Evolutionary conservation across 2,888 invertebrate genomes (phyloP).

Genomic region (Lampropteryx suffumata): DNA sequence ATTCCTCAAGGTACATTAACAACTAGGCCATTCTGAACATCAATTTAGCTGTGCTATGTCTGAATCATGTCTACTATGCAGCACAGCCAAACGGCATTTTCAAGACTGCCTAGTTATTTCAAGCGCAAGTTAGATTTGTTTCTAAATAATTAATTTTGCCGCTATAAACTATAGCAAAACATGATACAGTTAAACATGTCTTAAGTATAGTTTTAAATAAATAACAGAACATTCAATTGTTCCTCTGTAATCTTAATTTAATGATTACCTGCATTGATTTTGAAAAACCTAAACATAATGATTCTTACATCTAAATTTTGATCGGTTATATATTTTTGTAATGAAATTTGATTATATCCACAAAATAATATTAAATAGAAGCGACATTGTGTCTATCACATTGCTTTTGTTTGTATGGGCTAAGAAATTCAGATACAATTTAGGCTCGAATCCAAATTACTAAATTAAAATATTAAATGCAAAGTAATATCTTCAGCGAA

Average conservation of each 20-base stretch:
- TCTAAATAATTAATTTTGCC: background rate
- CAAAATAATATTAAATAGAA: slow-evolving; percentile 35
- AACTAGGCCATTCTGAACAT: too few species aligned
- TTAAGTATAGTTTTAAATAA: background rate
- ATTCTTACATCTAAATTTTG: slow-evolving; percentile 33
- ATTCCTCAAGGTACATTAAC: too few species aligned
- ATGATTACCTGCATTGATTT: slow-evolving; percentile 27
- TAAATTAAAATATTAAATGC: slow-evolving; percentile 67
- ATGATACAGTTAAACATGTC: background rate
- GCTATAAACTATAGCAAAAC: background rate
- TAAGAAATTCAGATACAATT: slow-evolving; percentile 50
- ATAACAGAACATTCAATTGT: slow-evolving; percentile 1
- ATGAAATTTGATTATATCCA: slow-evolving; percentile 29
- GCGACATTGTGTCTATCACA: slow-evolving; percentile 52
- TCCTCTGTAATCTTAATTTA: slow-evolving; percentile 7
- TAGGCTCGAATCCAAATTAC: slow-evolving; percentile 63
- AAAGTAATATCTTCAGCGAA: slow-evolving; percentile 50
- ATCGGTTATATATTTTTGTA: slow-evolving; percentile 28
- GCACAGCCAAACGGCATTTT: too few species aligned
- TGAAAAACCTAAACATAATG: slow-evolving; percentile 22
- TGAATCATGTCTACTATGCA: too few species aligned
- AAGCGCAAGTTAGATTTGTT: background rate
- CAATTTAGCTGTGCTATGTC: too few species aligned
- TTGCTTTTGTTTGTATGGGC: slow-evolving; percentile 46
- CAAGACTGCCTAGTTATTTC: background rate